Evolutionary conservation across 2,888 invertebrate genomes (phyloP), one percentile per base, ranked within the genome.

Genomic region (Hesperia comma): DNA sequence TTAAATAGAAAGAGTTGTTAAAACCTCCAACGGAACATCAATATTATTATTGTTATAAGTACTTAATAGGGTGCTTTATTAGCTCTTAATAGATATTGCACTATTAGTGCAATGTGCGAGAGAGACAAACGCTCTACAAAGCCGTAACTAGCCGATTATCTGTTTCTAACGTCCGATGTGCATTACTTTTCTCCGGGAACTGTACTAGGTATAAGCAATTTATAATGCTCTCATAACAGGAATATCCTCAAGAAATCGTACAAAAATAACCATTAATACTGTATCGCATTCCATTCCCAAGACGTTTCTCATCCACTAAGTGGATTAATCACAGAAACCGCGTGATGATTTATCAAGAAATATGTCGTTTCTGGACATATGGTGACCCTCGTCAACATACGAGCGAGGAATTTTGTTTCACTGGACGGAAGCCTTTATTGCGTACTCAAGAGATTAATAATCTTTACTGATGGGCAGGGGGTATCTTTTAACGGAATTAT

Each of bases 371-470:
- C 62, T 21, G 54, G 55, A 7, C 37, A 5, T 55, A 19, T 63
- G 33, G 55, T n/a, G 55, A 63, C 63, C 55, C 63, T 63, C 46
- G 55, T 63, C 55, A 63, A n/a, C 55, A 43, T 17, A 12, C 3
- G 49, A 49, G 15, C 49, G 49, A 12, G 49, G 19, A 49, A 19
- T 46, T 46, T 46, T 49, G 49, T 49, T 49, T 49, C 19, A 49
- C n/a, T 49, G 19, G 49, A n/a, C 49, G 6, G 10, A 10, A 49
- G 19, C 49, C 10, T 10, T 19, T 49, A 49, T 19, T 49, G 12
- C 17, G 19, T 49, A 19, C 8, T 12, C 19, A 46, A 17, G 17
- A 49, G 19, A 49, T 49, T 49, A 49, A 49, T 19, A 10, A 8
- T 19, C 19, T 19, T 4, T 3, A 19, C 49, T 19, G 49, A 19